Percentiles rank a stretch among this genome's conserved stretches.
These are phyloP conservation scores for Tokudaia muenninki DNA, from an alignment of 2,797 vertebrate species.

Conservation along the genomic window DNA sequence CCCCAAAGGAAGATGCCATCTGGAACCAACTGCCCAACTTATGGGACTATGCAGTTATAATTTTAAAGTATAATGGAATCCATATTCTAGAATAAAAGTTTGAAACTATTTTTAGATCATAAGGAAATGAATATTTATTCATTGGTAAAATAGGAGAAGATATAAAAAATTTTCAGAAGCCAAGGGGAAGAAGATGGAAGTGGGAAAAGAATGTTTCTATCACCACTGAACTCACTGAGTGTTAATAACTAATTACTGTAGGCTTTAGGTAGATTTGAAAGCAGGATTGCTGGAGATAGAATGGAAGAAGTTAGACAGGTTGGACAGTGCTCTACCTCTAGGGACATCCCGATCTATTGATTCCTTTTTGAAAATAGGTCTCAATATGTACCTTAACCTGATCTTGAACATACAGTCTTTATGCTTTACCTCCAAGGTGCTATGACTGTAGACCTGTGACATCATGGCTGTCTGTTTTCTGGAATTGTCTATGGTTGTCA, in stretches of 20 bases:
- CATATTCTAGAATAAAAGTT: not conserved
- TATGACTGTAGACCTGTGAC: not conserved
- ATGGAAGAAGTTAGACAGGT: not conserved
- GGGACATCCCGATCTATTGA: not conserved
- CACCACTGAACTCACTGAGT: not conserved
- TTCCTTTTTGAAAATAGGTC: not conserved
- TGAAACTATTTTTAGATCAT: conserved; percentile 2
- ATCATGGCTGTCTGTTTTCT: not conserved
- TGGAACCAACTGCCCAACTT: not conserved
- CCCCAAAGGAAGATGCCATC: not conserved
- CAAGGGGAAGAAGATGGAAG: not conserved
- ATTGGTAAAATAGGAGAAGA: not conserved
- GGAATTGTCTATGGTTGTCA: not conserved
- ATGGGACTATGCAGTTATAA: not conserved
- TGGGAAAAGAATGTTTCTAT: not conserved
- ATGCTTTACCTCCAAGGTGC: not conserved
- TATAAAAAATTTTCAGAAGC: not conserved
- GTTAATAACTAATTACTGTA: fast-evolving
- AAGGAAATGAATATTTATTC: not conserved
- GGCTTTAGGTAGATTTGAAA: too few relatives aligned
- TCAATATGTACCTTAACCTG: not conserved
- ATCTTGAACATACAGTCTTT: not conserved
- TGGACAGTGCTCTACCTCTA: not conserved
- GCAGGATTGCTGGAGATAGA: not conserved
- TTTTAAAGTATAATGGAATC: not conserved